Base-by-base conservation (phyloP, 2,113 vertebrate species). In the Psittacus erithacus region DNA sequence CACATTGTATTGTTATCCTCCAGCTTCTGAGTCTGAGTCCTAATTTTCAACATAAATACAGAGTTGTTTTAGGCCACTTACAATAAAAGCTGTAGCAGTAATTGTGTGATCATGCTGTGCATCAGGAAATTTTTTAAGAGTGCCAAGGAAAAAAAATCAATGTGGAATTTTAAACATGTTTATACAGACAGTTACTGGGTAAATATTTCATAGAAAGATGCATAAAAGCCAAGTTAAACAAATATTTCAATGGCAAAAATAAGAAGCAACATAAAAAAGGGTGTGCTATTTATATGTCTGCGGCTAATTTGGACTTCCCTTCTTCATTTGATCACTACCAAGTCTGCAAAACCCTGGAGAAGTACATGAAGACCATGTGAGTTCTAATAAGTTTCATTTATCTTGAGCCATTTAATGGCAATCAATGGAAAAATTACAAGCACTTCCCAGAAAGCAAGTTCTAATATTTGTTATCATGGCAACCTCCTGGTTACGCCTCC, bases 401-500 rank as follows among this genome's bases (percentile, higher is more conserved):
- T 91, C 93, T 86, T 38, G 13, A 95, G 78, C 47, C 71, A 86
- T 94, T 96, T 77, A 90, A 96, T 53, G 79, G 73, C 82, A 76
- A 90, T 88, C 94, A 94, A 86, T 80, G 87, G 88, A 94, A 96
- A 94, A 96, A 90, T 53, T 70, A 80, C 59, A 85, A 96, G 82
- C 55, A 83, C 82, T 94, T 96, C 68, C 92, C 96, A 96, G 90
- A 96, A 96, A 80, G 67, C 67, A 90, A 91, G 90, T 90, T 60
- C 53, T 93, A 96, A 15, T 90, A 92, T 90, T 96, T 95, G 94
- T 96, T 95, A 97, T 96, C 93, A 77, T 90, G 79, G 90, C 84
- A 97, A 95, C 93, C 93, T 93, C 94, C 59, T 89, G 73, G 90
- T 92, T 96, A 96, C 41, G 2, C 87, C 85, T 96, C 94, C 95